Evolutionary conservation across 2,888 invertebrate species (phyloP).

Genomic region (Heteromurus nitidus): DNA sequence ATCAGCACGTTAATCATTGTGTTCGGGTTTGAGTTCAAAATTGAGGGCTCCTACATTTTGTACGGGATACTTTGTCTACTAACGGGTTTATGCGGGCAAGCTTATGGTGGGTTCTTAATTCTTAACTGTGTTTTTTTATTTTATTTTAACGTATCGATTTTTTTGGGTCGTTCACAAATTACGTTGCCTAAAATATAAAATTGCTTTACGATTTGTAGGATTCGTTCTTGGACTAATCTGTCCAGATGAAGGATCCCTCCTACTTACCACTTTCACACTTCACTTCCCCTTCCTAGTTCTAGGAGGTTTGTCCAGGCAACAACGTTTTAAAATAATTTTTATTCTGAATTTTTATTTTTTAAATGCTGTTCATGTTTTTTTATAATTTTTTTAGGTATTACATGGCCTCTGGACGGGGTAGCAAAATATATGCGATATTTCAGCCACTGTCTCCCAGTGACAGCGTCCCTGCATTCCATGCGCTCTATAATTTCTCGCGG

Average conservation of each 20-base stretch:
- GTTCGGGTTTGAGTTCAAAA: constrained; percentile 35
- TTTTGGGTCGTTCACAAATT: neutral
- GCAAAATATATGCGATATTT: constrained; percentile 16
- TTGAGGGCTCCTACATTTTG: constrained; percentile 29
- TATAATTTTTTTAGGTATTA: constrained; percentile 23
- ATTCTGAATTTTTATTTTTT: neutral
- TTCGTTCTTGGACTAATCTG: constrained; percentile 42
- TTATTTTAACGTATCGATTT: neutral
- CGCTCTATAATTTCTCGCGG: constrained; percentile 42
- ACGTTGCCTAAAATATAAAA: neutral
- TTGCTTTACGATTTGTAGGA: neutral
- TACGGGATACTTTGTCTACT: constrained; percentile 37
- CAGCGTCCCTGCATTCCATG: constrained; percentile 45
- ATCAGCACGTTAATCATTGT: constrained; percentile 42
- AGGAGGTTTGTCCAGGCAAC: constrained; percentile 28
- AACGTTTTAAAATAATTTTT: neutral
- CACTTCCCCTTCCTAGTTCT: constrained; percentile 35
- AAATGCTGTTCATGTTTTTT: neutral
- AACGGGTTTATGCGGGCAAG: constrained; percentile 39
- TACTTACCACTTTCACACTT: constrained; percentile 30
- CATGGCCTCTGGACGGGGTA: constrained; percentile 50
- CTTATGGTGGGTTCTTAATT: constrained; percentile 31
- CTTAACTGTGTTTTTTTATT: neutral
- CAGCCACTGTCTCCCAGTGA: constrained; percentile 42
- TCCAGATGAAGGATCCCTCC: constrained; percentile 35